phyloP scores from a whole-genome alignment of 2,888 invertebrate genomes.

The Netelia inedita region DNA sequence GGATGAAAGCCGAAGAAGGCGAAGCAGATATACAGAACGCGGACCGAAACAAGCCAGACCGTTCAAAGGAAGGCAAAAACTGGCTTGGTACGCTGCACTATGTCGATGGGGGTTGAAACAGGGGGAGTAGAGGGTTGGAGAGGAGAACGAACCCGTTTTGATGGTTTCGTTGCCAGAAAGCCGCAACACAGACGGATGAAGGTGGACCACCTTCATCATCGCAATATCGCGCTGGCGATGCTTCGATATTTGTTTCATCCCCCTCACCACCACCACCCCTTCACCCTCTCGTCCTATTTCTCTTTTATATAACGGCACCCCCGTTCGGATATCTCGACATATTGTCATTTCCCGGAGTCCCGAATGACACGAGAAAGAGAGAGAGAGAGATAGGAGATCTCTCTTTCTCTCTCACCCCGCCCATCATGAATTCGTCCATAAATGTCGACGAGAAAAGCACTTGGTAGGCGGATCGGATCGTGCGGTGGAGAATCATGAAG shows the following conservation, averaged over 20 bases:
- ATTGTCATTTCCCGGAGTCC: conserved; percentile 62
- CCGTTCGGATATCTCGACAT: conserved; percentile 45
- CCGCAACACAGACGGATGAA: conserved; percentile 35
- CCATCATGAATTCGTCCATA: conserved; percentile 58
- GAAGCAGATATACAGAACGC: conserved; percentile 9
- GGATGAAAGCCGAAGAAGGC: conserved; percentile 2
- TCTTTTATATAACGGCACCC: conserved; percentile 29
- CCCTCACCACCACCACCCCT: background rate
- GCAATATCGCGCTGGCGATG: conserved; percentile 47
- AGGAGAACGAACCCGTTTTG: conserved; percentile 36
- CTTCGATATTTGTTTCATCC: conserved; percentile 53
- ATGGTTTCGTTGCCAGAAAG: conserved; percentile 50
- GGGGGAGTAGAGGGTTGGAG: conserved; percentile 18
- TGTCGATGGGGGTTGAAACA: background rate
- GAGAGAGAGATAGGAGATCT: background rate
- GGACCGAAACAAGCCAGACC: conserved; percentile 45
- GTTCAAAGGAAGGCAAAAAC: conserved; percentile 63
- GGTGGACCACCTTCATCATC: conserved; percentile 37
- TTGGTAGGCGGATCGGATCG: conserved; percentile 38
- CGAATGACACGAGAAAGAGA: conserved; percentile 37
- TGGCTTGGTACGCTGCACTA: conserved; percentile 43
- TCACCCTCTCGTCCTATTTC: conserved; percentile 15
- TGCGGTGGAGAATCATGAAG: background rate
- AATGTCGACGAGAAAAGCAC: conserved; percentile 47
- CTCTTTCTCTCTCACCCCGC: conserved; percentile 29